Conservation (phyloP, 2,113 vertebrate species). For the Oxyruncus cristatus region DNA sequence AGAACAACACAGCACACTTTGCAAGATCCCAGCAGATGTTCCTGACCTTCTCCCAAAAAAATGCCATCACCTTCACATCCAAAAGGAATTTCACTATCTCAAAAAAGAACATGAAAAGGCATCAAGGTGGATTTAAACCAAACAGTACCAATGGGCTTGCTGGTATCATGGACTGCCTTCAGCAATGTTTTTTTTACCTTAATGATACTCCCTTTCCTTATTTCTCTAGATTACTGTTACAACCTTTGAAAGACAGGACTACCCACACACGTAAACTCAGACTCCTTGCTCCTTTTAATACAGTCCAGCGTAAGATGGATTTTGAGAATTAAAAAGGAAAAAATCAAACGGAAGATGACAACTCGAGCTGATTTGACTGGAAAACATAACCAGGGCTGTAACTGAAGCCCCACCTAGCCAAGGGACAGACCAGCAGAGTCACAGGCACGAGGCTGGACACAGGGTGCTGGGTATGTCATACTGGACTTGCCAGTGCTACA, state of each 20-base stretch:
- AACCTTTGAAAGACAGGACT: background rate
- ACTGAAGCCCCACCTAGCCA: background rate
- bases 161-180: background rate
- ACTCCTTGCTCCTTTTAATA: background rate
- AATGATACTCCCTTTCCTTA: background rate
- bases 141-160: background rate
- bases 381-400: constrained; percentile 15
- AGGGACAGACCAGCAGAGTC: background rate
- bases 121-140: background rate
- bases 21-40: constrained; percentile 27
- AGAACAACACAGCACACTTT: constrained; percentile 2
- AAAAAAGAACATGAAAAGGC: background rate
- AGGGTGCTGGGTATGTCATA: background rate
- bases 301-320: background rate
- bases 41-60: background rate
- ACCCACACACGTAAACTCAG: background rate
- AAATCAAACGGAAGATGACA: constrained; percentile 32
- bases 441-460: background rate
- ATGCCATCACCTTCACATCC: background rate
- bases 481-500: background rate
- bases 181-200: background rate
- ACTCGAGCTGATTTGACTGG: background rate
- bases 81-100: background rate
- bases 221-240: background rate
- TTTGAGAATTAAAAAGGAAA: constrained; percentile 40